Base-by-base conservation (phyloP, 2,113 vertebrate genomes). In the Callospermophilus lateralis region DNA sequence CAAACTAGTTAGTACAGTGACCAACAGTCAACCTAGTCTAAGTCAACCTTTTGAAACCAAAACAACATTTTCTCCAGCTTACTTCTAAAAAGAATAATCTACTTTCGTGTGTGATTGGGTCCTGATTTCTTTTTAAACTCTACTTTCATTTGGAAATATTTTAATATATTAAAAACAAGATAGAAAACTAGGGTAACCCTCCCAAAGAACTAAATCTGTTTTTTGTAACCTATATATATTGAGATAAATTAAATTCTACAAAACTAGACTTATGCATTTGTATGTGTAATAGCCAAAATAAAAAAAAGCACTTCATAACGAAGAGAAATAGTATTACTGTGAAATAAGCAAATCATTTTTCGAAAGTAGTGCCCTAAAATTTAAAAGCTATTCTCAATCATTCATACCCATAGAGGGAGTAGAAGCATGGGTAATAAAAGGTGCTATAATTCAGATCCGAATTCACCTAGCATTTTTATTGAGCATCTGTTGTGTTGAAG, bases 111-210 rank as follows among this genome's bases (percentile, higher is more conserved):
- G 30, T 80, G 74, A 94, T 65, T 93, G 61, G n/a, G 28, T 87
- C 85, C 48, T 94, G 61, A 89, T 67, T 86, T 97, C 34, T 72
- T 94, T 91, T 76, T 72, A 65, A 92, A 87, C 30, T 73, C 61
- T 84, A n/a, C 80, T 85, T 74, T 84, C 72, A 78, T 79, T 84
- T 84, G 34, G 55, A 87, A 93, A 79, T 89, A 92, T 79, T 93
- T 89, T 77, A 74, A 58, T 84, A 8, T 51, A 48, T 89, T 94
- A 84, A 84, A 95, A 87, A 55, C 39, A 87, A 84, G 13, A 42
- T 1, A 65, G n/a, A 90, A 96, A 80, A 89, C 34, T n/a, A 37
- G 17, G 30, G 10, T 70, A 74, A 85, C n/a, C 88, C 84, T 94
- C 26, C 63, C 37, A 86, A 90, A 95, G n/a, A 93, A 93, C 0